These are phyloP conservation scores for Drosophila sulfurigaster DNA, from an alignment of 1,140 invertebrate species.

Conservation along the genomic window DNA sequence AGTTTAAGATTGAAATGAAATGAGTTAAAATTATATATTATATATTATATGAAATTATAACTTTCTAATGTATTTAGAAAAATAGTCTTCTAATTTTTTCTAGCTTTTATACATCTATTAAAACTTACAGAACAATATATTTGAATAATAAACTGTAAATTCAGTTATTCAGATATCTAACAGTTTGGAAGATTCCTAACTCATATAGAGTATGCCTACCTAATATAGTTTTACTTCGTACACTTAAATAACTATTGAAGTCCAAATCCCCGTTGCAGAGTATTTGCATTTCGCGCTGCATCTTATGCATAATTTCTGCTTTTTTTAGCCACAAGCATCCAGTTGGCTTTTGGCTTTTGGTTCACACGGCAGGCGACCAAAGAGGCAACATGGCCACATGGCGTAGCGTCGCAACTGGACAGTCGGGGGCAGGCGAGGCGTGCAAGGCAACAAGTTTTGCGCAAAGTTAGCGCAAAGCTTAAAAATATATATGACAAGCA, in stretches of 20 bases:
- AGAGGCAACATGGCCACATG: constrained; percentile 12
- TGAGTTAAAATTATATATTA: no score
- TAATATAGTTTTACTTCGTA: neutral
- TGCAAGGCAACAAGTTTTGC: constrained; percentile 69
- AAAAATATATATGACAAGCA: constrained; percentile 80
- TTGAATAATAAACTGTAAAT: no score
- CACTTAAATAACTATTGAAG: neutral
- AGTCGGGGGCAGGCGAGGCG: constrained; percentile 12
- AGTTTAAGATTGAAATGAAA: no score
- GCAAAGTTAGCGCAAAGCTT: constrained; percentile 63
- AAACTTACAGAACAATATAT: no score
- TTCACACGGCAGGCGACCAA: constrained; percentile 70
- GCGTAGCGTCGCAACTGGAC: constrained; percentile 46
- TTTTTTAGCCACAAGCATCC: constrained; percentile 62
- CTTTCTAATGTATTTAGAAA: no score
- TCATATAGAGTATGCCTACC: neutral
- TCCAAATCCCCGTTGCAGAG: constrained; percentile 23
- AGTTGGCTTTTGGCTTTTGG: constrained; percentile 79
- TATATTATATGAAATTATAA: no score
- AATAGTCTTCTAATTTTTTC: no score
- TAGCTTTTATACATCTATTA: no score
- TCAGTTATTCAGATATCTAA: no score
- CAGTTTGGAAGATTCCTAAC: no score
- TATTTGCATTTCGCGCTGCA: constrained; percentile 22
- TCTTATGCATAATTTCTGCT: neutral